phyloP scores from a whole-genome alignment of 2,797 vertebrate genomes.

The Vireo griseus region DNA sequence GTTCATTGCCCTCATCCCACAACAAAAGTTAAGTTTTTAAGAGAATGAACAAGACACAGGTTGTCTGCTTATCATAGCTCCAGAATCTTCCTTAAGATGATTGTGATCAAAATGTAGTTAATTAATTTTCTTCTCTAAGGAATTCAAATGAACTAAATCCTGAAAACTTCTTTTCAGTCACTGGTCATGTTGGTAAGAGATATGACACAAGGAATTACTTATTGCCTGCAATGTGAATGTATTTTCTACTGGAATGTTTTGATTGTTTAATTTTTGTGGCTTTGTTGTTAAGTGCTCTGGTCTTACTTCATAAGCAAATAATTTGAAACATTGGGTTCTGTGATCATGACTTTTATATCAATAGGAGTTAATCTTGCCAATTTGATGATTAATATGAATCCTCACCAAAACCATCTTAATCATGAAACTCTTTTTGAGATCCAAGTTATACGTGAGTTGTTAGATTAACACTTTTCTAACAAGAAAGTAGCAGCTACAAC shows the following conservation, averaged over 20 bases:
- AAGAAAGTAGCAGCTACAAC: background rate
- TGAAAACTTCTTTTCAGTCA: background rate
- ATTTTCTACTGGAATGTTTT: background rate
- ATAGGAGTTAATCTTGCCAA: background rate
- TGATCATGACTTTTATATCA: background rate
- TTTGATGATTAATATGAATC: background rate
- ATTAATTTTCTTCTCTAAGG: constrained; percentile 27
- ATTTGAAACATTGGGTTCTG: background rate
- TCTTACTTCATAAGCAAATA: background rate
- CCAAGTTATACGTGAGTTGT: background rate
- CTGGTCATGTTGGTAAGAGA: background rate
- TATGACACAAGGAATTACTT: background rate
- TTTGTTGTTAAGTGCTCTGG: background rate
- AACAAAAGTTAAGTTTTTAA: constrained; percentile 44
- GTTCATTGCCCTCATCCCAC: background rate
- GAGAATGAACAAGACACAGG: background rate
- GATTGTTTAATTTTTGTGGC: background rate
- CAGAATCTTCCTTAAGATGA: background rate
- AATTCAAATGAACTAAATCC: constrained; percentile 29
- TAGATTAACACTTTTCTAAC: background rate
- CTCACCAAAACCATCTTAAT: background rate
- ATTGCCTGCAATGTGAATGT: background rate
- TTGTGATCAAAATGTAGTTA: constrained; percentile 21
- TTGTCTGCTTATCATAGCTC: background rate
- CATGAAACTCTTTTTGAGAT: background rate